These are phyloP conservation scores for Acropternis orthonyx DNA, from an alignment of 2,797 vertebrate species.

Conservation along the genomic window DNA sequence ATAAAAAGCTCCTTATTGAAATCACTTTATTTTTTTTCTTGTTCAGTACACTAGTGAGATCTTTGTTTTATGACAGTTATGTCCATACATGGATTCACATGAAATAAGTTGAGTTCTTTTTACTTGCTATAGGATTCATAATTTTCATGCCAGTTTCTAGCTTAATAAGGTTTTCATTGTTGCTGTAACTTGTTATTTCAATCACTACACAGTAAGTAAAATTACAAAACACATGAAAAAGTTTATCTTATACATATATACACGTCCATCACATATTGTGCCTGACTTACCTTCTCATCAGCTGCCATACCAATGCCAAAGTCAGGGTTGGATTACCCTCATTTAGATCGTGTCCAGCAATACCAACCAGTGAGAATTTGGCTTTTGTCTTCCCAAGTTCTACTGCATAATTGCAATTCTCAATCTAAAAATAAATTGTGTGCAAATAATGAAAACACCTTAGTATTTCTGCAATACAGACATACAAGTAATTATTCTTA, in stretches of 20 bases:
- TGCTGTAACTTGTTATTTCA: not conserved
- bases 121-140: not conserved
- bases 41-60: not conserved
- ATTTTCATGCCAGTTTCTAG: not conserved
- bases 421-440: constrained; percentile 80
- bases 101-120: not conserved
- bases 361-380: constrained; percentile 93
- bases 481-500: no score
- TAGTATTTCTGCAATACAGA: not conserved
- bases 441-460: not conserved
- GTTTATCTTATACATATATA: not conserved
- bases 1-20: not conserved
- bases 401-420: constrained; percentile 98
- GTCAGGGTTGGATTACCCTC: constrained; percentile 89
- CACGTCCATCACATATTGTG: not conserved
- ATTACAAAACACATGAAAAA: not conserved
- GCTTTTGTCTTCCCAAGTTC: constrained; percentile 87
- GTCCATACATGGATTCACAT: no score
- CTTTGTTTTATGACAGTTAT: not conserved
- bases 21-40: not conserved
- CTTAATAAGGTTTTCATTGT: not conserved
- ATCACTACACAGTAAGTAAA: not conserved
- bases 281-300: constrained; percentile 91
- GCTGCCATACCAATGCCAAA: constrained; percentile 92
- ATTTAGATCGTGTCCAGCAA: constrained; percentile 91